phyloP scores from a whole-genome alignment of 2,888 invertebrate genomes.

The Melieria picta region DNA sequence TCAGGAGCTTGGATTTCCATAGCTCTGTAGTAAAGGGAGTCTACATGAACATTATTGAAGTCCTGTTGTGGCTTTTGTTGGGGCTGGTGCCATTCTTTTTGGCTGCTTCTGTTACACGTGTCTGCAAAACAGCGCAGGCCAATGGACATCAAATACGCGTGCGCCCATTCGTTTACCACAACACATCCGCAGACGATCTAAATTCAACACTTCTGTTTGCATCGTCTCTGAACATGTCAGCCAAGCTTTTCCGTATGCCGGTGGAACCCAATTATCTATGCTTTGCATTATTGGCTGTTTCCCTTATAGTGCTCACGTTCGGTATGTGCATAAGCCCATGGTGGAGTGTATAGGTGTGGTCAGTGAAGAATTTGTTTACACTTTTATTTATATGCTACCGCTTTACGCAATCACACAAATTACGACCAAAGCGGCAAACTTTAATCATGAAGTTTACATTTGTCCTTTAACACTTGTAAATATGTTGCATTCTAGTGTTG shows the following conservation, averaged over 20 bases:
- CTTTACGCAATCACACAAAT: background rate
- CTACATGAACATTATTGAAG: slow-evolving; percentile 75
- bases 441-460: slow-evolving; percentile 1
- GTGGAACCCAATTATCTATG: slow-evolving; percentile 77
- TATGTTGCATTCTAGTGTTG: too few species aligned
- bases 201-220: slow-evolving; percentile 81
- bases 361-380: background rate
- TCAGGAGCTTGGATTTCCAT: slow-evolving; percentile 71
- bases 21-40: slow-evolving; percentile 70
- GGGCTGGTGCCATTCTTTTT: slow-evolving; percentile 66
- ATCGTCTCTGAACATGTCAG: slow-evolving; percentile 78
- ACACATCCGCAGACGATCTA: slow-evolving; percentile 79
- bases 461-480: background rate
- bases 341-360: background rate
- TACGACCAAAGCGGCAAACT: background rate
- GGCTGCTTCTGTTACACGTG: slow-evolving; percentile 80
- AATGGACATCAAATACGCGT: slow-evolving; percentile 83
- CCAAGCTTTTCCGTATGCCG: slow-evolving; percentile 78
- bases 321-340: slow-evolving; percentile 73
- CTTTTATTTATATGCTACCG: background rate
- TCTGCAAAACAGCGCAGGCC: slow-evolving; percentile 76
- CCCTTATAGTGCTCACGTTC: slow-evolving; percentile 73
- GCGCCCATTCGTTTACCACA: slow-evolving; percentile 83
- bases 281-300: slow-evolving; percentile 71
- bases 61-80: slow-evolving; percentile 58